Conservation (phyloP, 1,140 invertebrate genomes). For the Pomacea maculata region DNA sequence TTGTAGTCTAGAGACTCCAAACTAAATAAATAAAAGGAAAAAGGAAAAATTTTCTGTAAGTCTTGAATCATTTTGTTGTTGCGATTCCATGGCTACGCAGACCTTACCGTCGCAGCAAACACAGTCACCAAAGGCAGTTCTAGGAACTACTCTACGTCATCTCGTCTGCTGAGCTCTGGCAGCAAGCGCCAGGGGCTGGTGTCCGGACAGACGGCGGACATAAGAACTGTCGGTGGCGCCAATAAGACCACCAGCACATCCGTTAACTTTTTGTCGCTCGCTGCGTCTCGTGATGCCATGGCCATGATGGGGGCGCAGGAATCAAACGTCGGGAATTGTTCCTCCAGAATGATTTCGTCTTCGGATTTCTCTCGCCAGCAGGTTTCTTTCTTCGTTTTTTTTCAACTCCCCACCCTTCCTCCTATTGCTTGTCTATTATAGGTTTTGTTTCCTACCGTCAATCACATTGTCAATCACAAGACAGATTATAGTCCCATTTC, state of each 20-base stretch:
- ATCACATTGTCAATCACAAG: no score
- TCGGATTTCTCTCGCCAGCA: conserved; percentile 11
- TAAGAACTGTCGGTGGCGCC: background rate
- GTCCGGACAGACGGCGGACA: background rate
- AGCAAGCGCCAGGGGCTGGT: conserved; percentile 7
- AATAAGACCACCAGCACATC: background rate
- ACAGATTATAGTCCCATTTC: no score
- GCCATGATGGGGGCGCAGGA: conserved; percentile 2
- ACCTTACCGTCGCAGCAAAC: background rate
- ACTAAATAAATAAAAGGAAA: no score
- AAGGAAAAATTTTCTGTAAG: no score
- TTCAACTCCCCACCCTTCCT: no score
- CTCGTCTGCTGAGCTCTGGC: background rate
- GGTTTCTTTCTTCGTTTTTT: background rate
- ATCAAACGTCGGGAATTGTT: background rate
- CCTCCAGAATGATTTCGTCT: background rate
- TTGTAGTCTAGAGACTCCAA: no score
- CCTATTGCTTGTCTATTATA: no score
- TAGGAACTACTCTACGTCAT: conserved; percentile 7
- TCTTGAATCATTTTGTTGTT: no score
- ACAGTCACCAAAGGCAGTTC: conserved; percentile 5
- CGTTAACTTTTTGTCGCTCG: conserved; percentile 6
- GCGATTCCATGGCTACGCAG: no score
- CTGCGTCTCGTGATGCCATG: conserved; percentile 2
- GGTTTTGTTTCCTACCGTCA: no score